Evolutionary conservation across 2,113 vertebrate genomes (phyloP).

Genomic region (Pelecanus crispus): DNA sequence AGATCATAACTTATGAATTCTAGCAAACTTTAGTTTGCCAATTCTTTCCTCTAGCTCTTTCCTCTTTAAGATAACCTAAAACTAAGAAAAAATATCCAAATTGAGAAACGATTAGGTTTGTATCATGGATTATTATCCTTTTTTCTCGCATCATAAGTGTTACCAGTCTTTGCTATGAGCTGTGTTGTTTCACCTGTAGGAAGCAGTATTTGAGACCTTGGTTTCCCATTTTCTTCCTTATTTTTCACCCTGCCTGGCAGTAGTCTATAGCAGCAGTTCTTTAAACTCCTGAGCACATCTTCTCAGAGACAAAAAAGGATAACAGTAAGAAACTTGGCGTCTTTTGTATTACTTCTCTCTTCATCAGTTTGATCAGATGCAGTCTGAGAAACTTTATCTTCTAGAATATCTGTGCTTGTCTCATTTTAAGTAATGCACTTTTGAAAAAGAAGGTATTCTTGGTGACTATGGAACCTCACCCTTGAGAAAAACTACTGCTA

Average conservation of each 20-base stretch:
- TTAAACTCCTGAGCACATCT: neutral
- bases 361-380: neutral
- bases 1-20: neutral
- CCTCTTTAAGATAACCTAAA: neutral
- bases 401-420: neutral
- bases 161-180: neutral
- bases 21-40: neutral
- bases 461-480: neutral
- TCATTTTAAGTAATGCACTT: neutral
- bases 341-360: neutral
- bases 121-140: neutral
- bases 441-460: neutral
- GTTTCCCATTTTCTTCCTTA: neutral
- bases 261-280: neutral
- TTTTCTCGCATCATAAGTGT: neutral
- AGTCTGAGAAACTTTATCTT: neutral
- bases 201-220: neutral
- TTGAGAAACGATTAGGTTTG: neutral
- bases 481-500: neutral
- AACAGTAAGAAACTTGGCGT: neutral
- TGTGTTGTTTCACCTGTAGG: neutral
- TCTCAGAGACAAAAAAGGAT: neutral
- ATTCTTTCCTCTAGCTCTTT: neutral
- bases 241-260: neutral
- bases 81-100: neutral